A percentile compares a stretch with the other conserved stretches of the same genome.
Conservation (phyloP, 2,113 vertebrate species). For the Bufo bufo region DNA sequence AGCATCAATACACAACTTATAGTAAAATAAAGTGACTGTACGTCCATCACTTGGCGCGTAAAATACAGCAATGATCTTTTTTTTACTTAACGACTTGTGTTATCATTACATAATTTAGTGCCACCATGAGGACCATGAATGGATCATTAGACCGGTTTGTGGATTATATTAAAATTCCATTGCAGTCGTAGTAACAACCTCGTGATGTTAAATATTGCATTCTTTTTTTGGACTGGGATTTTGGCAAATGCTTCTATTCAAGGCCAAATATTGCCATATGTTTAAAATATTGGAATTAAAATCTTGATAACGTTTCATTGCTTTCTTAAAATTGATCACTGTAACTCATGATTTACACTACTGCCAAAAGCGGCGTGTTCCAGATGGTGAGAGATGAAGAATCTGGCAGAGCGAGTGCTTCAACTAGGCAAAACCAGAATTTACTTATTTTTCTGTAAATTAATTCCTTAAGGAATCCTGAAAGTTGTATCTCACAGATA, state of each 20-base stretch:
- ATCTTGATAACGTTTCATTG: slow-evolving; percentile 58
- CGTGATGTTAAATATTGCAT: slow-evolving; percentile 51
- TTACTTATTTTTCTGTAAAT: slow-evolving; percentile 28
- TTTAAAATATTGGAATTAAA: slow-evolving; percentile 59
- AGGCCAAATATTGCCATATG: slow-evolving; percentile 58
- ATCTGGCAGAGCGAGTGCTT: slow-evolving; percentile 47
- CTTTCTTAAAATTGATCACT: slow-evolving; percentile 57
- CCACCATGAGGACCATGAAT: slow-evolving; percentile 39
- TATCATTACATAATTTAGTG: neutral
- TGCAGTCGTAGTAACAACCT: slow-evolving; percentile 41
- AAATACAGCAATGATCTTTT: neutral
- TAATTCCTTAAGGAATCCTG: slow-evolving; percentile 46
- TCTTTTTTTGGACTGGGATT: slow-evolving; percentile 56
- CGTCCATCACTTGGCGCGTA: neutral
- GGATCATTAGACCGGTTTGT: slow-evolving; percentile 48
- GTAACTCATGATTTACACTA: slow-evolving; percentile 52
- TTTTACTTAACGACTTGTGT: neutral
- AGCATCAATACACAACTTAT: neutral
- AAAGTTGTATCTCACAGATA: neutral
- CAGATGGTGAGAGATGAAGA: slow-evolving; percentile 59
- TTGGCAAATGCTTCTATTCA: slow-evolving; percentile 56
- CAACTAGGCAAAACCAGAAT: slow-evolving; percentile 53
- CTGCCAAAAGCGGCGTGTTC: slow-evolving; percentile 55
- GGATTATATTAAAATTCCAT: slow-evolving; percentile 54
- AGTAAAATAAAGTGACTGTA: neutral